Percentiles rank a stretch among this genome's conserved stretches.
These are phyloP conservation scores for Sebastes ruberrimus DNA, from an alignment of 2,797 vertebrate genomes.

Conservation along the genomic window DNA sequence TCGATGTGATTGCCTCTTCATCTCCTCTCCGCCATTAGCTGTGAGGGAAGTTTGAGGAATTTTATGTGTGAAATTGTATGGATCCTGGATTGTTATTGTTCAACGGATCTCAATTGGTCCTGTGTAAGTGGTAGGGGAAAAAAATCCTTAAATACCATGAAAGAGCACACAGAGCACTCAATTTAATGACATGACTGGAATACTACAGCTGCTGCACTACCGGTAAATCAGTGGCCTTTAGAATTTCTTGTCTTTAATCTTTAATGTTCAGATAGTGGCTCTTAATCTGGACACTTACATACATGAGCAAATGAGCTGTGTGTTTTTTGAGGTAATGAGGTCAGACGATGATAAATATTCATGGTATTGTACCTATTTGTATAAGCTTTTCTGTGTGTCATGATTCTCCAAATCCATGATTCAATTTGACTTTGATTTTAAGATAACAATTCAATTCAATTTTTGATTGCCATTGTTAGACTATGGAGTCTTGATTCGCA, in stretches of 20 bases:
- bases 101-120: neutral
- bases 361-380: neutral
- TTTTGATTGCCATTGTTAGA: too few relatives aligned
- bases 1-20: slow-evolving; percentile 38
- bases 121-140: neutral
- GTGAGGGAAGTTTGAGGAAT: neutral
- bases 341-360: neutral
- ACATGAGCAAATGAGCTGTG: neutral
- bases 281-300: neutral
- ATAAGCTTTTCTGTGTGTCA: neutral
- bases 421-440: too few relatives aligned
- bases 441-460: rapidly evolving
- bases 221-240: neutral
- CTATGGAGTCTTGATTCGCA: too few relatives aligned
- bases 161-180: neutral
- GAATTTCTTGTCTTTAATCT: neutral
- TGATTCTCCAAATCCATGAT: too few relatives aligned
- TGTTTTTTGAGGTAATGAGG: neutral
- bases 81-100: slow-evolving; percentile 10
- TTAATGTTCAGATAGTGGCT: neutral
- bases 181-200: neutral
- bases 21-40: slow-evolving; percentile 28
- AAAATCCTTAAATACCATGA: neutral
- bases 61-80: slow-evolving; percentile 10
- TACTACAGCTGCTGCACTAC: neutral